A percentile compares a stretch with the other conserved stretches of the same genome.
phyloP scores from a whole-genome alignment of 2,888 invertebrate genomes.

The Tuberolachnus salignus region DNA sequence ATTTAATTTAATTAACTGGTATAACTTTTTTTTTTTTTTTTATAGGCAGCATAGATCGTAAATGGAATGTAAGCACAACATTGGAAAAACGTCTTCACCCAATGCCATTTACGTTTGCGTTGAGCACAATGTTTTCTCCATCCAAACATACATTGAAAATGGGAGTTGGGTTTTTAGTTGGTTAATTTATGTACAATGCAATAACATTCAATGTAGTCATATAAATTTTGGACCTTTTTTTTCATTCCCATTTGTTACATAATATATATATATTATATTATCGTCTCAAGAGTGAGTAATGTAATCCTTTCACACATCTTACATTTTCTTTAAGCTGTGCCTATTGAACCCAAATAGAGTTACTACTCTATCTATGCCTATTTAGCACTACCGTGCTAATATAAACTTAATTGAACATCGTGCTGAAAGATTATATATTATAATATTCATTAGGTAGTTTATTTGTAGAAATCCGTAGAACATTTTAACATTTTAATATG shows the following conservation, averaged over 20 bases:
- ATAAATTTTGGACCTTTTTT: slow-evolving; percentile 38
- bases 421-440: neutral
- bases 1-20: no score
- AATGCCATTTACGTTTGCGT: slow-evolving; percentile 89
- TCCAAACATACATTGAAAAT: slow-evolving; percentile 89
- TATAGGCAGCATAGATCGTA: slow-evolving; percentile 87
- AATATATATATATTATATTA: slow-evolving; percentile 1
- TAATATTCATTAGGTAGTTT: neutral
- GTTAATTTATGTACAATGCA: slow-evolving; percentile 67
- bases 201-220: slow-evolving; percentile 35
- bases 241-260: slow-evolving; percentile 32
- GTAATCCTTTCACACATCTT: neutral
- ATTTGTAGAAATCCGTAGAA: no score
- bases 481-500: no score
- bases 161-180: slow-evolving; percentile 93
- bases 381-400: neutral
- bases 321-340: neutral
- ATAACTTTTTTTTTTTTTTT: slow-evolving; percentile 58
- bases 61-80: slow-evolving; percentile 91
- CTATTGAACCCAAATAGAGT: neutral
- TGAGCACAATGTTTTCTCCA: slow-evolving; percentile 92
- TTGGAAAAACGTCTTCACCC: slow-evolving; percentile 93
- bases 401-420: no score
- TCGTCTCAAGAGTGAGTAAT: slow-evolving; percentile 16
- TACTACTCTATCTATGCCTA: neutral